Base-by-base conservation (phyloP, 2,113 vertebrate genomes). In the Alectura lathami region DNA sequence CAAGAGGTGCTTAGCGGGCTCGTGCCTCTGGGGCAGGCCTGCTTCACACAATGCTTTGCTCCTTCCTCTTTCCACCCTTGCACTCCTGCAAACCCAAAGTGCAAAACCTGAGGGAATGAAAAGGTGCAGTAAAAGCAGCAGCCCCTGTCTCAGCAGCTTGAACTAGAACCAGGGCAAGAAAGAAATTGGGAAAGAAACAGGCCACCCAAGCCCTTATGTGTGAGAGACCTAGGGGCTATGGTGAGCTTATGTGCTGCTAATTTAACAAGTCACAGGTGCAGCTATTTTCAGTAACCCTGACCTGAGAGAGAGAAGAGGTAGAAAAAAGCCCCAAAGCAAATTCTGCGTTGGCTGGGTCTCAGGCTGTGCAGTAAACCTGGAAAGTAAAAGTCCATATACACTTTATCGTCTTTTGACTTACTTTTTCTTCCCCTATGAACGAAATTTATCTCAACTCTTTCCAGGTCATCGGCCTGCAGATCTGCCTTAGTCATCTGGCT, bases 401-500 rank as follows among this genome's bases (percentile, higher is more conserved):
- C 17, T 51, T 77, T 30, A 36, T 38, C 48, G 26, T 24, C 36
- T 86, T 82, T 36, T 53, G 84, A 60, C 23, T 91, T 56, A 16
- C 6, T 67, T 67, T 64, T 6, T 6, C 75, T 92, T 66, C 42
- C 17, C 20, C 15, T n/a, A 29, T 22, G 43, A 30, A 17, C 32
- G 34, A 57, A 89, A 73, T 70, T 34, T 83, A 56, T 74, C 77
- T 94, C 34, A 26, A 27, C 45, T 34, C 8, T n/a, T 91, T 94
- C 48, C 89, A 50, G 78, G 50, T 83, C 59, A 77, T 80, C 59
- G 91, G 53, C 72, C 72, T 85, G 63, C 51, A 94, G 48, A 86
- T 78, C 88, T 91, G 66, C 26, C 59, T 95, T 77, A 89, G 78
- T 94, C 91, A 94, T 85, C 42, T 5, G 6, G 59, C 70, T 59